Base-by-base conservation (phyloP, 2,113 vertebrate species). In the Neotragus pygmaeus region DNA sequence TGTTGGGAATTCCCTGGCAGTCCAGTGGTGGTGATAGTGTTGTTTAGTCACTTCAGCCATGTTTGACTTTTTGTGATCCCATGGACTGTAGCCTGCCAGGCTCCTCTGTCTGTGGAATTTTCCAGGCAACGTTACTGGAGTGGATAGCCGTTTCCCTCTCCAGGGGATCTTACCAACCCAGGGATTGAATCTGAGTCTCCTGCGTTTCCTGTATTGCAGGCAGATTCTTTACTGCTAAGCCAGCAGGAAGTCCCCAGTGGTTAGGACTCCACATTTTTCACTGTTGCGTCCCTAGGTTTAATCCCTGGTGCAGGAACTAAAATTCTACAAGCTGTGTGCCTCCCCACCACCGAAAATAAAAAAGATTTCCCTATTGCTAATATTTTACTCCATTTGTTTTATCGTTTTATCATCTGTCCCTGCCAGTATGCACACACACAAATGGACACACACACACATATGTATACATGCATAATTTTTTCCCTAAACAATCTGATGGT, bases 371-470 rank as follows among this genome's bases (percentile, higher is more conserved):
- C 8, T 15, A 2, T 85, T 51, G 45, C 64, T 80, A 55, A 33
- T 6, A 55, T 88, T 70, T 81, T n/a, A 64, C 51, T 83, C 49
- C 60, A 15, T 66, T 21, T 81, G 66, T 39, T 73, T 73, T 73
- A 70, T 39, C 5, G 15, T 19, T 88, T 77, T 36, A 39, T 60
- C n/a, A 57, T 14, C 36, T 21, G 21, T 33, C n/a, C 39, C 2
- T 5, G 14, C 6, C 30, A 16, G 13, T 25, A 2, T 7, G 16
- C 23, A 14, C 25, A 33, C 28, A 57, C 73, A 45, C 47, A 23
- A 11, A 21, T 33, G 19, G 30, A n/a, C 47, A 49, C 14, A 5
- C n/a, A n/a, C n/a, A 15, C 6, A 2, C 1, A 9, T 23, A 3
- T 23, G 7, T n/a, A 0, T 81, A 10, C 30, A 11, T 25, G 33